Conservation (phyloP, 2,797 vertebrate genomes). For the Phoxinus dragarum region DNA sequence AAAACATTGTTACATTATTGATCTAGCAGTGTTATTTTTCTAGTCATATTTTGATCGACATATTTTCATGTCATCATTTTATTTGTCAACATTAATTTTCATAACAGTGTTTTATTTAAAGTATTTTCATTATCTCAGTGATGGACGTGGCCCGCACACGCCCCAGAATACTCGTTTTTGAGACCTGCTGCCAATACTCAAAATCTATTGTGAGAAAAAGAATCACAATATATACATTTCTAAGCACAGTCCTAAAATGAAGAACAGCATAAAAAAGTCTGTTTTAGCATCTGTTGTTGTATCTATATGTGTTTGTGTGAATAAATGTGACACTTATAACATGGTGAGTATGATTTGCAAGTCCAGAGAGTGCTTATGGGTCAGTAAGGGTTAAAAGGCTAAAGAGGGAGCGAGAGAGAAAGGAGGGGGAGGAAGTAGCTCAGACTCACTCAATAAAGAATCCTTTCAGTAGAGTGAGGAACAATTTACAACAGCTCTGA, state of each 20-base stretch:
- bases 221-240: not conserved
- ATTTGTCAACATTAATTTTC: too few relatives aligned
- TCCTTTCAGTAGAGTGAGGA: conserved; percentile 77
- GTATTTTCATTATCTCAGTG: too few relatives aligned
- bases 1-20: too few relatives aligned
- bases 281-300: not conserved
- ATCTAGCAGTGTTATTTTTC: too few relatives aligned
- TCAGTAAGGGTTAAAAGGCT: conserved; percentile 51
- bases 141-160: too few relatives aligned
- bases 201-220: not conserved
- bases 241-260: not conserved
- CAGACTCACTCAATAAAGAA: conserved; percentile 74
- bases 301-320: conserved; percentile 16
- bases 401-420: conserved; percentile 45
- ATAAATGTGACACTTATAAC: not conserved
- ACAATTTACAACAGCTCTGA: conserved; percentile 75
- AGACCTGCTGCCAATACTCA: not conserved
- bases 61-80: too few relatives aligned
- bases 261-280: not conserved
- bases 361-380: conserved; percentile 3
- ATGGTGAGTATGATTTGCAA: not conserved
- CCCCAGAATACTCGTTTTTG: too few relatives aligned
- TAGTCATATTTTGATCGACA: too few relatives aligned
- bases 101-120: too few relatives aligned
- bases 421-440: conserved; percentile 58